Base-by-base conservation (phyloP, 2,888 invertebrate genomes). In the Laspeyria flexula region DNA sequence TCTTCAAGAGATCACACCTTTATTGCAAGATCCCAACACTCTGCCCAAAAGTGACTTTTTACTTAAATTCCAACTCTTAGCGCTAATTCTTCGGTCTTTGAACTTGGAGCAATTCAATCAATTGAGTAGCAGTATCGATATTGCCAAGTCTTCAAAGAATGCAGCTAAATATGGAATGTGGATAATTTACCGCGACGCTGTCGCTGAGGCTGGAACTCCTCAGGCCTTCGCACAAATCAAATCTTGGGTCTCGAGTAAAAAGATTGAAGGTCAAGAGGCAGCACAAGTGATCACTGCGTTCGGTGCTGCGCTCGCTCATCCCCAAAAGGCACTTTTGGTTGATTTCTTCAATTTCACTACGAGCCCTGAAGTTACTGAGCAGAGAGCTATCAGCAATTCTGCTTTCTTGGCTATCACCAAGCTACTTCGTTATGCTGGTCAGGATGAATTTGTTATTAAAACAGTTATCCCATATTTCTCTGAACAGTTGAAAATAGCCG, bases 131-230 rank as follows among this genome's bases (percentile, higher is more conserved):
- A 83, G 88, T 61, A 79, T 95, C 37, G 94, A 93, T 77, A 66
- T 77, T 0, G 77, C 75, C 0, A 82, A 83, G 60, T 67, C 81
- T 12, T 81, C 84, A 0, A 87, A 88, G 59, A 87, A 92, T 56
- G 66, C 75, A 1, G 77, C 85, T 16, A 83, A 89, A 57, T 71
- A 77, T 37, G 86, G 90, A 44, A 88, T 93, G 69, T 95, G 95
- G 95, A 89, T 83, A 73, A 91, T 93, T 4, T 94, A 92, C 81
- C 94, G 95, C 29, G 96, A 95, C 64, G 95, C 95, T 18, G 88
- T 95, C 1, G 90, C 94, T 2, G 93, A 95, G 80, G 86, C 94
- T n/a, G 96, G 96, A 43, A 95, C 95, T 7, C 92, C 93, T 37
- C 95, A 96, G 2, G 94, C 96, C 37, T 92, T 95, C 63, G 74